Evolutionary conservation across 2,113 vertebrate genomes (phyloP).

Genomic region (Pachycephala philippinensis): DNA sequence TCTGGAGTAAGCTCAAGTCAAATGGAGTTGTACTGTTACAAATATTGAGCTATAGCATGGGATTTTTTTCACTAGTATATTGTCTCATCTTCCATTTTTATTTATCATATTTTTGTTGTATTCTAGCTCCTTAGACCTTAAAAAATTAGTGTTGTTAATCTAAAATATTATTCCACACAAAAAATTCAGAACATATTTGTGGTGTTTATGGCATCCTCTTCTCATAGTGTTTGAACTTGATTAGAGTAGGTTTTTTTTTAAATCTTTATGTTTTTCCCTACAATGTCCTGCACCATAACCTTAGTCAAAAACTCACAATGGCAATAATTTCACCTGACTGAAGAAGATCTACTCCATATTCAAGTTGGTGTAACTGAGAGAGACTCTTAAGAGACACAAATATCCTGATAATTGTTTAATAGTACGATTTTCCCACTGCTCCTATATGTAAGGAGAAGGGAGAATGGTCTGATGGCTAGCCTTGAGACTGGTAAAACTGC

Average conservation of each 20-base stretch:
- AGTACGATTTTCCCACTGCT: neutral
- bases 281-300: neutral
- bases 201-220: neutral
- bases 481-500: neutral
- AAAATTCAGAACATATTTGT: neutral
- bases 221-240: neutral
- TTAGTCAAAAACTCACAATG: neutral
- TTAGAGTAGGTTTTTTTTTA: rapidly evolving
- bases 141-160: neutral
- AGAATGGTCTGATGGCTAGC: neutral
- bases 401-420: neutral
- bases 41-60: neutral
- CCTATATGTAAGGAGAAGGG: neutral
- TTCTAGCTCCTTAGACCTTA: neutral
- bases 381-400: neutral
- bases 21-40: neutral
- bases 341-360: neutral
- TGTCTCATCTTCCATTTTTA: neutral
- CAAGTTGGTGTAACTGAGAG: neutral
- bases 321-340: neutral
- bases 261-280: too few relatives aligned
- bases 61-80: neutral
- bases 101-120: neutral
- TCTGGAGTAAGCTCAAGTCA: neutral
- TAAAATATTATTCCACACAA: neutral